Conservation (phyloP, 1,140 invertebrate genomes). For the Sarcophaga bullata region DNA sequence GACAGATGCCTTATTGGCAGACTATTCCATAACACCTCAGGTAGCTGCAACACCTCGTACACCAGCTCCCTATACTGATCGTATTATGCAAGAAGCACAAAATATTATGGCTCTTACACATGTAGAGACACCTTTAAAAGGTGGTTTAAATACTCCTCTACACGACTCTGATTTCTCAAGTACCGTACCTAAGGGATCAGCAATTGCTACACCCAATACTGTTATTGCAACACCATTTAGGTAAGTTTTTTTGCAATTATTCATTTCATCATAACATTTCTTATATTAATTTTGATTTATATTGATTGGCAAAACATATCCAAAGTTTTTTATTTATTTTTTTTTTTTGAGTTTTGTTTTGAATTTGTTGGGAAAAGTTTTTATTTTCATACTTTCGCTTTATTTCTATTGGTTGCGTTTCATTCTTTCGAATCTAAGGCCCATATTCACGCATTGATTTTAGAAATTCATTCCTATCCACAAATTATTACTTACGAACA, state of each 20-base stretch:
- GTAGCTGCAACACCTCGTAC: slow-evolving; percentile 85
- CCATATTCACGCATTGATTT: too few species aligned
- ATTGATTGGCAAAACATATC: slow-evolving; percentile 57
- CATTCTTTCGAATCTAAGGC: too few species aligned
- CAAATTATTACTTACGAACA: too few species aligned
- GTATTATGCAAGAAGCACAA: slow-evolving; percentile 92
- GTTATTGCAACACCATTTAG: slow-evolving; percentile 93
- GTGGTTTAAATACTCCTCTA: slow-evolving; percentile 93
- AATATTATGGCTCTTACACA: slow-evolving; percentile 98
- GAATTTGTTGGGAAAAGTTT: too few species aligned
- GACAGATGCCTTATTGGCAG: slow-evolving; percentile 88
- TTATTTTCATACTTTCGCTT: slow-evolving; percentile 1
- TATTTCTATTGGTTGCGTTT: too few species aligned
- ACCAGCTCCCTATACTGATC: slow-evolving; percentile 79
- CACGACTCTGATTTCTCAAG: slow-evolving; percentile 89
- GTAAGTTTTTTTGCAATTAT: slow-evolving; percentile 26
- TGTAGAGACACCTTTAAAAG: slow-evolving; percentile 96
- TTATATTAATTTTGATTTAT: not conserved
- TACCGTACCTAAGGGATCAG: slow-evolving; percentile 78
- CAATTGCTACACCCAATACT: slow-evolving; percentile 92
- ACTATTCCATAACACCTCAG: slow-evolving; percentile 89
- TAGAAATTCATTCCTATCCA: too few species aligned
- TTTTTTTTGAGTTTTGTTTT: too few species aligned
- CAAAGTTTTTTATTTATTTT: not conserved
- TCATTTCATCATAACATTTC: not conserved